phyloP scores from a whole-genome alignment of 2,113 vertebrate species.

The Sprattus sprattus region DNA sequence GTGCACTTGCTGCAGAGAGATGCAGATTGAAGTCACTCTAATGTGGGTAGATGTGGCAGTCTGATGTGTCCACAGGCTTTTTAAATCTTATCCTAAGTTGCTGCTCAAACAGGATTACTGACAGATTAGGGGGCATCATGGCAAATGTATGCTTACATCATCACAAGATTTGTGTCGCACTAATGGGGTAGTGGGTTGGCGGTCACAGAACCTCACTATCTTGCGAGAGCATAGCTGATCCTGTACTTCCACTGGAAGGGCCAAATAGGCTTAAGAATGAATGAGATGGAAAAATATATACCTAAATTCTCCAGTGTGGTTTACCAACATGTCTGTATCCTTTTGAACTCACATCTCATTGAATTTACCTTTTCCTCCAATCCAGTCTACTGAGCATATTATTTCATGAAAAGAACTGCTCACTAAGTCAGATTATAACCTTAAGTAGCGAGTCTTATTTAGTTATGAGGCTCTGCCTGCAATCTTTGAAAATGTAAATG shows the following conservation, averaged over 20 bases:
- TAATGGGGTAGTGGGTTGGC: constrained; percentile 27
- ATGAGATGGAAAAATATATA: neutral
- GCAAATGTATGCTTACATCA: constrained; percentile 63
- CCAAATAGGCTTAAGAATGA: constrained; percentile 6
- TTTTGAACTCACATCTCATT: constrained; percentile 12
- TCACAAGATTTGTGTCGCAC: constrained; percentile 36
- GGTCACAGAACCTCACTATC: neutral
- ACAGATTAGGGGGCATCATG: constrained; percentile 61
- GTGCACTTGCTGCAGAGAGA: neutral
- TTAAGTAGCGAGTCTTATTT: constrained; percentile 64
- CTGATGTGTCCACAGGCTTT: constrained; percentile 37
- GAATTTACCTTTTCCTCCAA: neutral
- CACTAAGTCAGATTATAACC: constrained; percentile 46
- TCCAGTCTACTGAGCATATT: constrained; percentile 59
- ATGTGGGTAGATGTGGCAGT: neutral
- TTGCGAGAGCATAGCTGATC: neutral
- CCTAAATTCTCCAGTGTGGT: neutral
- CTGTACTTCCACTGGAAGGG: neutral
- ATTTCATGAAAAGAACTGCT: constrained; percentile 64
- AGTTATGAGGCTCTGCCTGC: constrained; percentile 64
- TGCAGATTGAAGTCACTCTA: constrained; percentile 14
- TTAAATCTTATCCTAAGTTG: constrained; percentile 53
- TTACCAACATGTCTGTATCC: neutral
- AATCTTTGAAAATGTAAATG: constrained; percentile 58
- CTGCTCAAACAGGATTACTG: constrained; percentile 64